phyloP scores from a whole-genome alignment of 2,888 invertebrate species.

The Drosophila eohydei region DNA sequence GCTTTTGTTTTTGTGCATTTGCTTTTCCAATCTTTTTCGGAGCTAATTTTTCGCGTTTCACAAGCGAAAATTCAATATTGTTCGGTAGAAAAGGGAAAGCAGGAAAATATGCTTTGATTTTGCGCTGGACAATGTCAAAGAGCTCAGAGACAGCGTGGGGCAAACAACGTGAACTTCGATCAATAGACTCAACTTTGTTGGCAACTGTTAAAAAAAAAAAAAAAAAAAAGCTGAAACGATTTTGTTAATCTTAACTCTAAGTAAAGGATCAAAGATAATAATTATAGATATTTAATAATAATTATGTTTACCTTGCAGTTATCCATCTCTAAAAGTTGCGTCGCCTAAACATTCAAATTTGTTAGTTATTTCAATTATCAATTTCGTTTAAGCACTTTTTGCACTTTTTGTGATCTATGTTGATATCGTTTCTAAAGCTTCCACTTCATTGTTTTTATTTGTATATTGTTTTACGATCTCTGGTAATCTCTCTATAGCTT shows the following conservation, averaged over 20 bases:
- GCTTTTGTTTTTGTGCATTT: slow-evolving; percentile 30
- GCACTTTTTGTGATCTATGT: slow-evolving; percentile 14
- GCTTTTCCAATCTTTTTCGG: slow-evolving; percentile 25
- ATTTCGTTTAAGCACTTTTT: slow-evolving; percentile 3
- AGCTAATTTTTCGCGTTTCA: slow-evolving; percentile 47
- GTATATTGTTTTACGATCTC: slow-evolving; percentile 18
- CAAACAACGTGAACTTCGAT: slow-evolving; percentile 2
- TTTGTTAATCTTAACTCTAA: background rate
- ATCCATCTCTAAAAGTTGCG: slow-evolving; percentile 65
- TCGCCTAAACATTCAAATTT: slow-evolving; percentile 63
- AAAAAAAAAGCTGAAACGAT: too few relatives aligned
- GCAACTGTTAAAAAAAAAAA: too few relatives aligned
- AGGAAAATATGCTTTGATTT: slow-evolving; percentile 39
- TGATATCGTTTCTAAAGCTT: background rate
- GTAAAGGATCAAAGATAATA: slow-evolving; percentile 15
- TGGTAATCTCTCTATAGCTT: slow-evolving; percentile 50
- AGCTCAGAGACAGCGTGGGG: slow-evolving; percentile 3
- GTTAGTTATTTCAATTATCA: slow-evolving; percentile 29
- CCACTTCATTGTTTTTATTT: background rate
- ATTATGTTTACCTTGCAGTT: slow-evolving; percentile 59
- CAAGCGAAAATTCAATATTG: slow-evolving; percentile 40
- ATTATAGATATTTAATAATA: background rate
- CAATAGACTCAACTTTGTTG: slow-evolving; percentile 21
- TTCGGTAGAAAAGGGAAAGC: slow-evolving; percentile 12
- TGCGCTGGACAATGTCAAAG: slow-evolving; percentile 8